Evolutionary conservation across 64 coral and sea anemone genomes (phyloP).

Genomic region (Actinia equina): DNA sequence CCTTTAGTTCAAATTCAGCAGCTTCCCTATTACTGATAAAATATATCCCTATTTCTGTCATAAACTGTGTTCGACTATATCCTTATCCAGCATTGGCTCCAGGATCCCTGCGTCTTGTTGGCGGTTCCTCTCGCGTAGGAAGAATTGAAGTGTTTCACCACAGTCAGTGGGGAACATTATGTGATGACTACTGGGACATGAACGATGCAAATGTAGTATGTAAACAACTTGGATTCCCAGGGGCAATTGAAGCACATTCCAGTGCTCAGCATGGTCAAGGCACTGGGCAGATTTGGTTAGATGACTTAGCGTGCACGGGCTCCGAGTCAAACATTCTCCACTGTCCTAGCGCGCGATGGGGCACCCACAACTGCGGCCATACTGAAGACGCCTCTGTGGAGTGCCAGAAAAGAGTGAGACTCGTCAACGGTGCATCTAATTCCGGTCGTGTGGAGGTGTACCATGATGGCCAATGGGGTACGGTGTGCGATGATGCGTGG

Average conservation of each 20-base stretch:
- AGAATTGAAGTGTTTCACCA: conserved; percentile 26
- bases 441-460: background rate
- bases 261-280: background rate
- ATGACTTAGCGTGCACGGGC: background rate
- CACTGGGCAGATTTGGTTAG: conserved; percentile 24
- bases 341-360: background rate
- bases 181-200: conserved; percentile 26
- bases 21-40: too few relatives aligned
- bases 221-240: conserved; percentile 29
- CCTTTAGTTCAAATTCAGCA: too few relatives aligned
- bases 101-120: conserved; percentile 2
- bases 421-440: background rate
- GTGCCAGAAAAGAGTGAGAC: background rate
- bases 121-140: background rate
- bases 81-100: background rate
- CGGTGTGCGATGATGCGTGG: conserved; percentile 38
- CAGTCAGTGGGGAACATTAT: conserved; percentile 39
- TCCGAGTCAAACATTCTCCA: background rate
- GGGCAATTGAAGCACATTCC: background rate
- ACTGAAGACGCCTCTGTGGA: conserved; percentile 4
- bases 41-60: too few relatives aligned
- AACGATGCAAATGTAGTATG: conserved; percentile 17
- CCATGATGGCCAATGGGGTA: conserved; percentile 23
- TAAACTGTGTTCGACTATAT: too few relatives aligned
- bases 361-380: conserved; percentile 10